Base-by-base conservation (phyloP, 2,797 vertebrate species). In the Anguilla megastoma region DNA sequence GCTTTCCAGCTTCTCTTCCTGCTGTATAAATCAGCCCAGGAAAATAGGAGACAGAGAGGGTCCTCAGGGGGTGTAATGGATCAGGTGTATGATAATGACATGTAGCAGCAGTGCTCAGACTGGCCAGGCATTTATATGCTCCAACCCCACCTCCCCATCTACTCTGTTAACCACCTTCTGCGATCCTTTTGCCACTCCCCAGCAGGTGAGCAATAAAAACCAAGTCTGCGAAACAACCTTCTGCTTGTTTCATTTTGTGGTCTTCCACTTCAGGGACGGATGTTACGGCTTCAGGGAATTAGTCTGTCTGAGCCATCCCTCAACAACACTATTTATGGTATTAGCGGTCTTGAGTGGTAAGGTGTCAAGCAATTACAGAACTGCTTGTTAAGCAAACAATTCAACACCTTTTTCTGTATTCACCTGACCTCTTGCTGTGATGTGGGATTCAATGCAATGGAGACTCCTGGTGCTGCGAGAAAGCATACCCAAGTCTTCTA, bases 351-450 rank as follows among this genome's bases (percentile, higher is more conserved):
- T 71, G 45, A 87, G 14, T 92, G 92, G 89, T 85, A 91, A 94
- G 87, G 92, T 93, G 93, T 92, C 54, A 50, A 88, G 89, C 93
- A 93, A 94, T 91, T 94, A 89, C 90, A 71, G 86, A 66, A 87
- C 7, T 89, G 92, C 93, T 92, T 91, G 93, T 95, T 93, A 94
- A 94, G 92, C 93, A 94, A 94, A 95, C 90, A 88, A 92, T 91
- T 93, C 33, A 90, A 88, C 92, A 91, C 92, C 93, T 94, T 94
- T 93, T 95, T n/a, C 94, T 33, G 30, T 14, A 74, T 33, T 74
- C 10, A 71, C 24, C 66, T n/a, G 27, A 21, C 24, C 24, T 27
- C 24, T 30, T 27, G 66, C 66, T 71, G n/a, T 71, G 66, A 71
- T 71, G 27, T 3, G 71, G 30, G 27, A 36, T 74, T 74, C 10